These are phyloP conservation scores for Caloenas nicobarica DNA, from an alignment of 2,113 vertebrate species.

Conservation along the genomic window DNA sequence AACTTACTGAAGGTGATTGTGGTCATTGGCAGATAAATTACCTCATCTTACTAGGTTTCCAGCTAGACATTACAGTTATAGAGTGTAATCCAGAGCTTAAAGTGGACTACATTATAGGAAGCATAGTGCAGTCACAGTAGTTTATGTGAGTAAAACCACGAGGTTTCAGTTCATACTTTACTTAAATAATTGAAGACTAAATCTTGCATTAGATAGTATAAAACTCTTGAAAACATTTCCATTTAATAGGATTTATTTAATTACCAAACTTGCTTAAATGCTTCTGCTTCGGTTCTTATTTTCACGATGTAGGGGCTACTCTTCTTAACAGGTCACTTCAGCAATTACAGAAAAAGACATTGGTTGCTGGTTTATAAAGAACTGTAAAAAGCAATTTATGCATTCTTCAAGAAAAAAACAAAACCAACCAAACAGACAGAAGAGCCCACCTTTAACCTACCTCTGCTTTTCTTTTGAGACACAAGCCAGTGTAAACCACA, in stretches of 20 bases:
- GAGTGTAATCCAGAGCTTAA: background rate
- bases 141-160: background rate
- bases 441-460: background rate
- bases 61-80: background rate
- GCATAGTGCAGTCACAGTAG: background rate
- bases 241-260: background rate
- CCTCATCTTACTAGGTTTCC: background rate
- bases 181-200: background rate
- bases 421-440: background rate
- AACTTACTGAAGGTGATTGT: background rate
- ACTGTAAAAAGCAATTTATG: background rate
- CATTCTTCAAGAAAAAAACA: background rate
- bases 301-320: background rate
- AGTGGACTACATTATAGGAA: background rate
- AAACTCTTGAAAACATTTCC: background rate
- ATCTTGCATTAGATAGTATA: background rate
- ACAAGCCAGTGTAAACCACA: background rate
- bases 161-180: background rate
- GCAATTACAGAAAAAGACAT: conserved; percentile 13
- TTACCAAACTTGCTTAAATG: background rate
- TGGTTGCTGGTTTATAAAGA: background rate
- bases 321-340: background rate
- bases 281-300: background rate
- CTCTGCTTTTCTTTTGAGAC: background rate
- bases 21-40: background rate